phyloP scores from a whole-genome alignment of 2,797 vertebrate genomes.

The Prunella strophiata region DNA sequence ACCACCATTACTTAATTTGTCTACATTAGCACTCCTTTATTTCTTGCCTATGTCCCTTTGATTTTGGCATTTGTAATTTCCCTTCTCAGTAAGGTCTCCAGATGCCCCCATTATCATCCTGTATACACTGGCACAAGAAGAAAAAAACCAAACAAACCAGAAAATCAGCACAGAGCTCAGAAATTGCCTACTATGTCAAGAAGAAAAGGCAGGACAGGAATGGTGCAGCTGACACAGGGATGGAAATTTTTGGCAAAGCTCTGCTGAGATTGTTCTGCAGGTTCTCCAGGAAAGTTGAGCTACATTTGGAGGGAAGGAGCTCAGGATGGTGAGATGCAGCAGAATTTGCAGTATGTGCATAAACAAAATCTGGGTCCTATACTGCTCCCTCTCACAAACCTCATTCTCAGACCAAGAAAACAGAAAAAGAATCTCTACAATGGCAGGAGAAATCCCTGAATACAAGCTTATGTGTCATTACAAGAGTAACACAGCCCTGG shows the following conservation, averaged over 20 bases:
- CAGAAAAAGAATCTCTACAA: not conserved
- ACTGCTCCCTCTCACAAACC: not conserved
- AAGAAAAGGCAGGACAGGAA: not conserved
- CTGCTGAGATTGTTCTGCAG: not conserved
- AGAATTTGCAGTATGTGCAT: not conserved
- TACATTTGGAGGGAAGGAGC: not conserved
- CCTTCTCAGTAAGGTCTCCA: not conserved
- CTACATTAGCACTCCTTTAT: not conserved
- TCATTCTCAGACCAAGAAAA: not conserved
- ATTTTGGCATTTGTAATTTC: not conserved
- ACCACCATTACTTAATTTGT: not conserved
- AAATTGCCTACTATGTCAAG: not conserved
- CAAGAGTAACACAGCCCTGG: not conserved
- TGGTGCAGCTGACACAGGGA: not conserved
- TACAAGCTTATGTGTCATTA: not conserved
- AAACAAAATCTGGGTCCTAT: not conserved
- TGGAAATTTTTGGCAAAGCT: not conserved
- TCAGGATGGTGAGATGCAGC: not conserved
- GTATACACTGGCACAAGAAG: not conserved
- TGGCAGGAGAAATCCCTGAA: not conserved
- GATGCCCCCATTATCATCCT: not conserved
- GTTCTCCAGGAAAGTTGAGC: not conserved
- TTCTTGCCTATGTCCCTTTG: not conserved
- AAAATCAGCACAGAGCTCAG: not conserved
- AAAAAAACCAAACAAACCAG: not conserved